Base-by-base conservation (phyloP, 64 coral and sea anemone species). In the Actinia tenebrosa region DNA sequence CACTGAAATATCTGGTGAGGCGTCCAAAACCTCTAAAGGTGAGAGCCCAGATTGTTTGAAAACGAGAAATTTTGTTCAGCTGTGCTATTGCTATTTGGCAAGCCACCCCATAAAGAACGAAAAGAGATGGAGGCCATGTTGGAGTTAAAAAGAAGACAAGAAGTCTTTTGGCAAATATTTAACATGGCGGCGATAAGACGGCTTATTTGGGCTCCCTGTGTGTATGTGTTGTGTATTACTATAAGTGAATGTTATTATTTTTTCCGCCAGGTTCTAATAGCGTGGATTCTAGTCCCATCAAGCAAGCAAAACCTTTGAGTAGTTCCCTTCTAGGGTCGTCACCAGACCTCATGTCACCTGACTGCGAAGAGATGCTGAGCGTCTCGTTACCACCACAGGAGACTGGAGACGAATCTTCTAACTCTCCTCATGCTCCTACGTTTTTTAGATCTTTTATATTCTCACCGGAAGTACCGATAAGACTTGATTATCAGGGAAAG, bases 401-500 rank as follows among this genome's bases (percentile, higher is more conserved):
- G 79, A 61, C 80, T 90, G 42, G 47, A 47, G 87, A 87, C 8
- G 86, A 93, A 43, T n/a, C 80, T 77, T 59, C 20, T 26, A 84
- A 17, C 23, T 19, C 77, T 30, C 56, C 89, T 5, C 78, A 62
- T 63, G 53, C 97, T 4, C 97, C 97, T 19, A 95, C 93, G 5
- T 99, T 99, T 71, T 99, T 99, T 62, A 92, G 97, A 69, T 92
- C 91, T n/a, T 86, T 99, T 46, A 77, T 91, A 27, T 99, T 99
- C 61, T 95, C 97, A 89, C 97, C 97, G 19, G 91, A 99, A 60
- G 97, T 99, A 19, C 97, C 97, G 22, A 99, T 99, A 30, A 90
- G 97, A 88, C 86, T 99, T 17, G 97, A 99, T 26, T 99, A 99
- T 84, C 97, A 99, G 42, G 97, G 97, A 58, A 99, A 99, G 78